Conservation (phyloP, 1,140 invertebrate species). For the Macrocentrus cingulum region DNA sequence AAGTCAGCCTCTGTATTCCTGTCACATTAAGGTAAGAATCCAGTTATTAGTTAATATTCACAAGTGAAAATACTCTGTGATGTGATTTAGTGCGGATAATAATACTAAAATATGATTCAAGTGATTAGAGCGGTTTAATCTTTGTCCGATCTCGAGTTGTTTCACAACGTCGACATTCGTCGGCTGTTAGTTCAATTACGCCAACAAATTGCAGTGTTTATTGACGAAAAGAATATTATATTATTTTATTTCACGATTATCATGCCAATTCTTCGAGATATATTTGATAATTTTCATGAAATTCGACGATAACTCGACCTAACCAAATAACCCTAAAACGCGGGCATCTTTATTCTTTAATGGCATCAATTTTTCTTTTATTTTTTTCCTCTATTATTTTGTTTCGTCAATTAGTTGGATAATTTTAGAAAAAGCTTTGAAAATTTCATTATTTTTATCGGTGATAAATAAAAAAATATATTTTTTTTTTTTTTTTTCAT, state of each 20-base stretch:
- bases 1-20: slow-evolving; percentile 53
- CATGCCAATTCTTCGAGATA: not conserved
- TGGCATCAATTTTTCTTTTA: not conserved
- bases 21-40: slow-evolving; percentile 56
- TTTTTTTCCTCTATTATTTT: not conserved
- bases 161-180: too few relatives aligned
- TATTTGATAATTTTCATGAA: too few relatives aligned
- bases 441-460: too few relatives aligned
- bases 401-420: too few relatives aligned
- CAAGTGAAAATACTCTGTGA: not conserved
- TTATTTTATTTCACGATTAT: not conserved
- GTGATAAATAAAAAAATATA: too few relatives aligned
- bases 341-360: slow-evolving; percentile 3
- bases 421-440: too few relatives aligned
- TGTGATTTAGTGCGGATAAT: not conserved
- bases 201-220: too few relatives aligned
- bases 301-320: slow-evolving; percentile 12
- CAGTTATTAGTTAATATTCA: slow-evolving; percentile 20
- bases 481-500: too few relatives aligned
- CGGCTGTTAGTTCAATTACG: too few relatives aligned
- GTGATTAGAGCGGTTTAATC: too few relatives aligned
- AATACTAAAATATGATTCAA: not conserved
- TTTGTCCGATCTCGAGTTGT: too few relatives aligned
- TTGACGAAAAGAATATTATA: too few relatives aligned
- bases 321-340: slow-evolving; percentile 25